phyloP scores from a whole-genome alignment of 2,888 invertebrate genomes.

The Cacoxenus indagator region DNA sequence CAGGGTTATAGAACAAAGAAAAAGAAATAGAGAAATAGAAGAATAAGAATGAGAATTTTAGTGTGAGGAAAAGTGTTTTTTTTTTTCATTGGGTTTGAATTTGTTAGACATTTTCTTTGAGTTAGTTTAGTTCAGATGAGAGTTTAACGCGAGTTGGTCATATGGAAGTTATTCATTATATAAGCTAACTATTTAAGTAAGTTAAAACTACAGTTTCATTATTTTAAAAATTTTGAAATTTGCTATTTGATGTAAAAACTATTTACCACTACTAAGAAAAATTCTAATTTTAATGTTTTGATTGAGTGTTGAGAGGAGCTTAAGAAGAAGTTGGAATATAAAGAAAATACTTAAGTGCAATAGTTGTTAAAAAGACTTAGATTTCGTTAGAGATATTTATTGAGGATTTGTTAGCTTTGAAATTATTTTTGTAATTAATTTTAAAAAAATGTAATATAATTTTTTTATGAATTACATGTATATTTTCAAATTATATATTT shows the following conservation, averaged over 20 bases:
- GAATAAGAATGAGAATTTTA: slow-evolving; percentile 5
- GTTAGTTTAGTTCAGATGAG: background rate
- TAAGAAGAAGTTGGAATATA: background rate
- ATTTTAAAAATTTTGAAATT: background rate
- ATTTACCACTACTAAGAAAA: background rate
- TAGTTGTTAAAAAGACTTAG: slow-evolving; percentile 1
- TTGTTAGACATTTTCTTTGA: too few relatives aligned
- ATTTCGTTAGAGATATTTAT: background rate
- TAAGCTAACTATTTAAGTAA: too few relatives aligned
- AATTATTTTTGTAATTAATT: background rate
- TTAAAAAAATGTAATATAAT: slow-evolving; percentile 23
- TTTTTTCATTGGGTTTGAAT: background rate
- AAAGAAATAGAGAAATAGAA: slow-evolving; percentile 34
- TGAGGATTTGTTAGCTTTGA: background rate
- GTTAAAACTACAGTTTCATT: background rate
- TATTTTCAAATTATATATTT: slow-evolving; percentile 6
- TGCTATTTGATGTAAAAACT: background rate
- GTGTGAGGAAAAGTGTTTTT: background rate
- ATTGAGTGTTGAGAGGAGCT: slow-evolving; percentile 6
- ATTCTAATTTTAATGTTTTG: background rate
- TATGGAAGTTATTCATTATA: too few relatives aligned
- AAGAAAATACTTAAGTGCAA: slow-evolving; percentile 15
- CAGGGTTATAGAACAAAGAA: slow-evolving; percentile 13
- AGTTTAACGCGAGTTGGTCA: background rate
- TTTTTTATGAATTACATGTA: background rate